phyloP scores from a whole-genome alignment of 1,140 invertebrate genomes.

The Meteorus sp. region DNA sequence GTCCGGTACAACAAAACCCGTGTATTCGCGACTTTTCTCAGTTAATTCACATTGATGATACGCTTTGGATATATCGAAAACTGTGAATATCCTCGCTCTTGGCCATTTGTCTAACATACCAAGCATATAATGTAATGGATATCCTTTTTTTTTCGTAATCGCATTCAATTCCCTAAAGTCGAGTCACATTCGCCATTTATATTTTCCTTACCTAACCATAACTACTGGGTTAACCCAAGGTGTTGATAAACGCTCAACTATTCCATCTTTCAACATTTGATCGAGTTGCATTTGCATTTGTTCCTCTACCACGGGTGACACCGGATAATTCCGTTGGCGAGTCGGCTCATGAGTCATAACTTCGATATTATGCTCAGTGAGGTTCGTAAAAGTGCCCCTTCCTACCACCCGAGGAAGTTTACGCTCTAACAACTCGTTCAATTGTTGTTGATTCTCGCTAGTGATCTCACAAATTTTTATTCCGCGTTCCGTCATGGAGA shows the following conservation, averaged over 20 bases:
- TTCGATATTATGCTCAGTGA: no score
- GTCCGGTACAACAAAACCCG: neutral
- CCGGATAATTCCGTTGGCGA: neutral
- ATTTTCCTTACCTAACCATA: conserved; percentile 35
- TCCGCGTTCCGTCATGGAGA: no score
- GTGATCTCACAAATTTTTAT: no score
- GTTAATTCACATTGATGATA: conserved; percentile 40
- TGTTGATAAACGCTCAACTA: conserved; percentile 32
- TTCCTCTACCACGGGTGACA: conserved; percentile 25
- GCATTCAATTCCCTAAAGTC: conserved; percentile 40
- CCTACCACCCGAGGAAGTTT: no score
- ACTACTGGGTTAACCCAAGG: conserved; percentile 35
- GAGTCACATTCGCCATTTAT: conserved; percentile 38
- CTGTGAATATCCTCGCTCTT: conserved; percentile 26
- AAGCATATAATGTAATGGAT: conserved; percentile 36
- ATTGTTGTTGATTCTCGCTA: no score
- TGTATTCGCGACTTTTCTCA: conserved; percentile 31
- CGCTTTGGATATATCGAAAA: conserved; percentile 39
- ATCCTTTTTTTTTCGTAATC: conserved; percentile 37
- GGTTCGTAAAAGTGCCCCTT: no score
- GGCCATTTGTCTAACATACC: conserved; percentile 27
- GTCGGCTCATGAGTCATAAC: neutral
- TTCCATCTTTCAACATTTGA: conserved; percentile 31
- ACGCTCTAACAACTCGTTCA: no score
- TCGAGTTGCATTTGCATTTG: conserved; percentile 29